These are phyloP conservation scores for Acleris literana DNA, from an alignment of 2,888 invertebrate species.

Conservation along the genomic window DNA sequence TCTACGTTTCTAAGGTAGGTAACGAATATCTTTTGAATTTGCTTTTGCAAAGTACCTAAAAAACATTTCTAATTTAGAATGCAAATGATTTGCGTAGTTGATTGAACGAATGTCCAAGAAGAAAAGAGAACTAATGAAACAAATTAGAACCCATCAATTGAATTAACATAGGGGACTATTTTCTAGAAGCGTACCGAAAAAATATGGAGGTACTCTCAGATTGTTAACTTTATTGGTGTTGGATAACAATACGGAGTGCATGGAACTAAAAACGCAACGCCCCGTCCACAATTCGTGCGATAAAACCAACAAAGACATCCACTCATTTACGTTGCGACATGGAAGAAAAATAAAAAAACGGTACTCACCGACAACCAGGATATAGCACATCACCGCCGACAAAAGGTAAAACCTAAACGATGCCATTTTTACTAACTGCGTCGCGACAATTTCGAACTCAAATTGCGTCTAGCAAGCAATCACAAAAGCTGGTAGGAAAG, in stretches of 20 bases:
- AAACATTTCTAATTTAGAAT: background rate
- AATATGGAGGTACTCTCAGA: constrained; percentile 18
- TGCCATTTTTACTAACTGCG: constrained; percentile 57
- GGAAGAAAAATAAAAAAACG: constrained; percentile 11
- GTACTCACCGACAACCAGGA: constrained; percentile 65
- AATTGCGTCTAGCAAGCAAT: constrained; percentile 46
- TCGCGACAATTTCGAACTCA: constrained; percentile 40
- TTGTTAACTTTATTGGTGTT: constrained; percentile 7
- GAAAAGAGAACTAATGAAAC: background rate
- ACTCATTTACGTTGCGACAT: constrained; percentile 26
- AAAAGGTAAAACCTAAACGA: constrained; percentile 62
- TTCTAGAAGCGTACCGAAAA: constrained; percentile 24
- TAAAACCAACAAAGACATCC: constrained; percentile 51
- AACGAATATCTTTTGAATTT: no score
- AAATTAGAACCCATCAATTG: background rate
- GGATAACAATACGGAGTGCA: constrained; percentile 17
- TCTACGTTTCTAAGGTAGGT: background rate
- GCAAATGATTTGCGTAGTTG: no score
- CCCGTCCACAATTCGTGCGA: constrained; percentile 41
- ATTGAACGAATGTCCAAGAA: no score
- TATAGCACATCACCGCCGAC: constrained; percentile 62
- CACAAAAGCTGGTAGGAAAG: constrained; percentile 57
- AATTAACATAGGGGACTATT: constrained; percentile 4
- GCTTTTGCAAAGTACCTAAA: background rate
- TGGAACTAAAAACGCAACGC: constrained; percentile 28